Base-by-base conservation (phyloP, 2,797 vertebrate species). In the Sparus aurata region DNA sequence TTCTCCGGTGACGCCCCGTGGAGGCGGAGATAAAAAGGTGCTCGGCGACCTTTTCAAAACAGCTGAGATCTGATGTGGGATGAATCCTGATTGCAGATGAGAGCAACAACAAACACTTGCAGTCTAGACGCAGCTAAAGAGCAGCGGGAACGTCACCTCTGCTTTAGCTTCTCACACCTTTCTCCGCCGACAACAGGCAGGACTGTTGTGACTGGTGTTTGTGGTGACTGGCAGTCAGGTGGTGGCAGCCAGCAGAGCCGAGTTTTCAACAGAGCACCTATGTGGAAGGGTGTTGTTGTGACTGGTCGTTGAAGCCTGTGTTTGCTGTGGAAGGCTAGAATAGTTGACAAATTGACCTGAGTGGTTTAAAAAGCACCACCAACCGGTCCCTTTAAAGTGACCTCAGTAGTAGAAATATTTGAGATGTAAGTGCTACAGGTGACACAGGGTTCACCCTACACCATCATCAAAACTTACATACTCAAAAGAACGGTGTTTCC, bases 51-150 rank as follows among this genome's bases (percentile, higher is more conserved):
- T 92, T 91, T 91, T 88, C 88, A 79, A 53, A 61, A 18, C 27
- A 15, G 17, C 75, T 65, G 86, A 86, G 93, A 89, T 84, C 94
- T 91, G 92, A 95, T 83, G 91, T 72, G 77, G 46, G 65, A 80
- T 85, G 87, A 90, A 79, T 73, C 70, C 76, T 87, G 86, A 87
- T 87, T 79, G 71, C 75, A 61, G 80, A 80, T 43, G 66, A 71
- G 73, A 69, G 62, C 6, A 83, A 74, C 79, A 90, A 83, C 89
- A 90, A 88, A 89, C 80, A 82, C 69, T 65, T 67, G 2, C 6
- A 13, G 74, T 78, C 63, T 72, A 75, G 85, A 76, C 34, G 16
- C 3, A 66, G 74, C 69, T 79, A 69, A 78, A 83, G 87, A 87
- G 83, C 78, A 77, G 80, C 84, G 5, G 58, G 77, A 62, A 60